phyloP scores from a whole-genome alignment of 2,888 invertebrate species.

The Lydus trimaculatus region DNA sequence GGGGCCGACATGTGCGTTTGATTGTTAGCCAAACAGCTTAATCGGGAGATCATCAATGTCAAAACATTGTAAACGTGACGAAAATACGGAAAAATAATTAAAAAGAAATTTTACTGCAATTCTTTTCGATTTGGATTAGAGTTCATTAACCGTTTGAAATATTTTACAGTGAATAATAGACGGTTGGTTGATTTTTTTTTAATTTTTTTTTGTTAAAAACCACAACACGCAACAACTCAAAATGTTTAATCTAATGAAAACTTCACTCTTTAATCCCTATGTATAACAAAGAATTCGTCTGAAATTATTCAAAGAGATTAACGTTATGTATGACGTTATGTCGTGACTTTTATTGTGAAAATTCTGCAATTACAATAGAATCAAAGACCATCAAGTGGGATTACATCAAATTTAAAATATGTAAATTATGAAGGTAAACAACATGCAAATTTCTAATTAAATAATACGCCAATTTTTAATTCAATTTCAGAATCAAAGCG shows the following conservation, averaged over 20 bases:
- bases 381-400: not conserved
- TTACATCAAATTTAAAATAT: not conserved
- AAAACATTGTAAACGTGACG: slow-evolving; percentile 16
- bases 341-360: not conserved
- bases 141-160: not conserved
- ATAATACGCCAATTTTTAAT: not conserved
- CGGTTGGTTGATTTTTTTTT: not conserved
- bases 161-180: not conserved
- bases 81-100: slow-evolving; percentile 11
- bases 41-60: slow-evolving; percentile 25
- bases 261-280: not conserved
- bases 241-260: slow-evolving; percentile 6
- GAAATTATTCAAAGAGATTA: slow-evolving; percentile 4
- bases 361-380: not conserved
- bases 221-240: not conserved
- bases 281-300: not conserved
- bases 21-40: slow-evolving; percentile 32
- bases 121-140: not conserved
- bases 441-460: not conserved
- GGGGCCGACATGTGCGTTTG: slow-evolving; percentile 31
- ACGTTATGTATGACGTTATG: slow-evolving; percentile 2
- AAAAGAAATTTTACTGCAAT: slow-evolving; percentile 8
- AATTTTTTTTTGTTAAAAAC: not conserved
- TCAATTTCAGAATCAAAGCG: not conserved
- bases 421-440: not conserved